These are phyloP conservation scores for Baryphthengus martii DNA, from an alignment of 2,113 vertebrate species.

Conservation along the genomic window DNA sequence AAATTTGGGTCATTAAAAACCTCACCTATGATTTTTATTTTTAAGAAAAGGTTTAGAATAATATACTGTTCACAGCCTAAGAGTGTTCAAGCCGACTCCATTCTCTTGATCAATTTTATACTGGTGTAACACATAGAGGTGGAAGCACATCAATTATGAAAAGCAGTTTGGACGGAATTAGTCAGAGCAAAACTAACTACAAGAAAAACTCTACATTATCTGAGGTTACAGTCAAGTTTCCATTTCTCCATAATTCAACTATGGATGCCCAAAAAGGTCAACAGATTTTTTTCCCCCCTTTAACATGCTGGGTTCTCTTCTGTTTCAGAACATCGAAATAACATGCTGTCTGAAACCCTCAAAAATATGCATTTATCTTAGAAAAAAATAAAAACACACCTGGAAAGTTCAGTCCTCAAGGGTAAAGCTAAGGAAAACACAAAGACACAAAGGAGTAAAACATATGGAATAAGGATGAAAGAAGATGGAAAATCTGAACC, in stretches of 20 bases:
- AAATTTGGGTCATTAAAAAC: background rate
- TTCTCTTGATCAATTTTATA: background rate
- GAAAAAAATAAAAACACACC: background rate
- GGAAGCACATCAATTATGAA: background rate
- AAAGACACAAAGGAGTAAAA: background rate
- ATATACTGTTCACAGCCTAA: background rate
- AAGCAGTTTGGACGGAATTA: background rate
- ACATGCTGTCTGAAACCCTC: background rate
- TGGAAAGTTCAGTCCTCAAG: background rate
- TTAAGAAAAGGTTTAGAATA: background rate
- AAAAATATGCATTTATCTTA: background rate
- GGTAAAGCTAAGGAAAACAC: background rate
- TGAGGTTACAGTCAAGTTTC: background rate
- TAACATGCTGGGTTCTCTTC: background rate
- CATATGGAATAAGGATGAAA: background rate
- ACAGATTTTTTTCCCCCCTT: background rate
- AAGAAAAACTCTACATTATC: background rate
- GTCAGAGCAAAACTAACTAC: background rate
- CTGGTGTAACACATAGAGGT: background rate
- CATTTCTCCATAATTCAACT: background rate
- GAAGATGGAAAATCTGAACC: background rate
- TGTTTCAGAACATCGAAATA: background rate
- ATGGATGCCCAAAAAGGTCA: background rate
- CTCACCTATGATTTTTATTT: background rate
- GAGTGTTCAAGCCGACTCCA: background rate